Percentiles rank a stretch among this genome's conserved stretches.
Evolutionary conservation across 2,888 invertebrate genomes (phyloP).

Genomic region (Nysson spinosus): DNA sequence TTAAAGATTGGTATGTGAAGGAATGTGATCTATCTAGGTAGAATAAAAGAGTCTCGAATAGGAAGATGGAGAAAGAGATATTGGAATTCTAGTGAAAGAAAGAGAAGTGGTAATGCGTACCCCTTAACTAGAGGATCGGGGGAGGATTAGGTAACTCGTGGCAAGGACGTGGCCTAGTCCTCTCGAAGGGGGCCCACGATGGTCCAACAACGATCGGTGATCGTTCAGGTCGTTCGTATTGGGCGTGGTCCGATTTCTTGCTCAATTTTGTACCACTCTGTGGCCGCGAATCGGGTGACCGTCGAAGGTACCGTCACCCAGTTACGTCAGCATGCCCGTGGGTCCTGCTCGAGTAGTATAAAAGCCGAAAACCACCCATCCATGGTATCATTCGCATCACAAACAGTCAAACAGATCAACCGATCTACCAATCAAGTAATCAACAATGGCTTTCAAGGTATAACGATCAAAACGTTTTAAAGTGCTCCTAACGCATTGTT

Average conservation of each 20-base stretch:
- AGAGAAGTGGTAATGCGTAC: not conserved
- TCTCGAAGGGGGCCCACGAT: slow-evolving; percentile 29
- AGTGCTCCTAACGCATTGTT: not conserved
- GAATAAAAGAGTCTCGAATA: too few relatives aligned
- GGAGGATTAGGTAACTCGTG: slow-evolving; percentile 53
- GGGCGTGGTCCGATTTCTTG: slow-evolving; percentile 71
- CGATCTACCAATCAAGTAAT: slow-evolving; percentile 62
- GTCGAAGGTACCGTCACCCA: slow-evolving; percentile 60
- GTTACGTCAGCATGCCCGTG: slow-evolving; percentile 57
- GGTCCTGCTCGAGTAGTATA: slow-evolving; percentile 53
- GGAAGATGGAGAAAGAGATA: not conserved
- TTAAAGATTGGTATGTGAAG: too few relatives aligned
- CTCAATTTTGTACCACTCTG: slow-evolving; percentile 62
- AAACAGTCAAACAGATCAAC: slow-evolving; percentile 51
- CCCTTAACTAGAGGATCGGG: slow-evolving; percentile 5
- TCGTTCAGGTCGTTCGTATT: slow-evolving; percentile 50
- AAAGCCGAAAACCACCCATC: slow-evolving; percentile 58
- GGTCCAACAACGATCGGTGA: slow-evolving; percentile 28
- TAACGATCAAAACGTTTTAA: slow-evolving; percentile 25
- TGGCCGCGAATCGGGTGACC: slow-evolving; percentile 59
- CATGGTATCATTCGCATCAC: slow-evolving; percentile 62
- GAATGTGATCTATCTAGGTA: too few relatives aligned
- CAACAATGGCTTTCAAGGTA: slow-evolving; percentile 73
- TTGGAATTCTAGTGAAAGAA: not conserved
- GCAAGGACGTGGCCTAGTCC: slow-evolving; percentile 64